phyloP scores from a whole-genome alignment of 2,113 vertebrate genomes.

The Triplophysa tibetana region DNA sequence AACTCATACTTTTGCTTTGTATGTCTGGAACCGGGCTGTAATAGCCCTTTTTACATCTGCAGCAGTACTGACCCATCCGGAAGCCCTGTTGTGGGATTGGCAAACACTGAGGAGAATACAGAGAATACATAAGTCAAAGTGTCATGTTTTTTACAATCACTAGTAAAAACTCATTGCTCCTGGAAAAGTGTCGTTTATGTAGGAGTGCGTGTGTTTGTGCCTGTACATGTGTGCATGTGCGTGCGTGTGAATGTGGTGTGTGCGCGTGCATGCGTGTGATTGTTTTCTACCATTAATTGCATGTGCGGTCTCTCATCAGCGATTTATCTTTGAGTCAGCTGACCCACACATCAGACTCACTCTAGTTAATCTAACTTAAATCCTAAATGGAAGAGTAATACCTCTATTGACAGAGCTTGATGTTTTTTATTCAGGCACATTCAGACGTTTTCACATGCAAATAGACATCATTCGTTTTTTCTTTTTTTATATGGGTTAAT shows the following conservation, averaged over 20 bases:
- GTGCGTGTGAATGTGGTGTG: no score
- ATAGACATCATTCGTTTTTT: neutral
- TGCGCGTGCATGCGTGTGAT: neutral
- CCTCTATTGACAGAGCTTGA: constrained; percentile 67
- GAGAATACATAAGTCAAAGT: neutral
- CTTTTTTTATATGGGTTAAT: no score
- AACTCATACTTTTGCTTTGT: constrained; percentile 59
- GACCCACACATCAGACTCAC: constrained; percentile 48
- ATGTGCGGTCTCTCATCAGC: constrained; percentile 23
- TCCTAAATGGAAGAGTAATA: constrained; percentile 76
- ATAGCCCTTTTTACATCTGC: constrained; percentile 86
- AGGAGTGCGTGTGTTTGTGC: neutral
- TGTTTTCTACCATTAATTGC: constrained; percentile 28
- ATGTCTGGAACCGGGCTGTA: constrained; percentile 66
- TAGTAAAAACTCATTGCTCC: neutral
- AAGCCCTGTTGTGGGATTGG: constrained; percentile 81
- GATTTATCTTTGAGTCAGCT: constrained; percentile 20
- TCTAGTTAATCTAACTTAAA: constrained; percentile 77
- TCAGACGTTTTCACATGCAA: constrained; percentile 27
- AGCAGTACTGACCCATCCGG: constrained; percentile 86
- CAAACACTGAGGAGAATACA: constrained; percentile 76
- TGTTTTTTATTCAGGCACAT: constrained; percentile 63
- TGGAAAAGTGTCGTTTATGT: constrained; percentile 2
- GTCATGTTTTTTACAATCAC: neutral
- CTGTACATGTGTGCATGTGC: no score